These are phyloP conservation scores for Sebastes kiyomatsui DNA, from an alignment of 2,797 vertebrate genomes.

Conservation along the genomic window DNA sequence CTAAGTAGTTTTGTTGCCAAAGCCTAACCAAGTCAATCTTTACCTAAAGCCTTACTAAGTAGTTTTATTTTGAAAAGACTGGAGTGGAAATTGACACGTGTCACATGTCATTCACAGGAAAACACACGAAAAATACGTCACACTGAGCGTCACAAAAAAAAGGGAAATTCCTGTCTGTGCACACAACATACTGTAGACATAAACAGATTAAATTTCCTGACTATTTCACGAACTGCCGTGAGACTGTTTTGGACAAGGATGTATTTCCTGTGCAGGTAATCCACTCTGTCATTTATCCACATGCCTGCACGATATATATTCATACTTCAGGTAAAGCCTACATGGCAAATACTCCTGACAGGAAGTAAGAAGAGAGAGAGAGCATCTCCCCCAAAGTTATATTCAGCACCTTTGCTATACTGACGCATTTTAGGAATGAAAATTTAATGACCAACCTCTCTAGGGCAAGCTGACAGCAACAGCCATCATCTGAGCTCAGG, in stretches of 20 bases:
- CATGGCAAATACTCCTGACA: not conserved
- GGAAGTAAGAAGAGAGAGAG: not conserved
- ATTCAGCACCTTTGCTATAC: not conserved
- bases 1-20: too few relatives aligned
- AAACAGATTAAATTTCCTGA: too few relatives aligned
- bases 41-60: too few relatives aligned
- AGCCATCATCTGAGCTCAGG: not conserved
- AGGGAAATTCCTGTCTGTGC: too few relatives aligned
- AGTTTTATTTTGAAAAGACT: too few relatives aligned
- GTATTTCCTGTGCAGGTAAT: not conserved
- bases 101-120: too few relatives aligned
- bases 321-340: not conserved
- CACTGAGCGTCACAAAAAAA: too few relatives aligned
- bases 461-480: not conserved
- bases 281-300: not conserved
- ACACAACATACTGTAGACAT: too few relatives aligned
- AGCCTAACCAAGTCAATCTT: too few relatives aligned
- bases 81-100: too few relatives aligned
- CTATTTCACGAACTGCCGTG: too few relatives aligned
- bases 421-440: constrained; percentile 9
- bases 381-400: not conserved
- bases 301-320: rapidly evolving
- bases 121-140: rapidly evolving
- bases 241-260: not conserved
- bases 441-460: constrained; percentile 1